A percentile compares a stretch with the other conserved stretches of the same genome.
phyloP scores from a whole-genome alignment of 2,888 invertebrate genomes.

The Pammene aurita region DNA sequence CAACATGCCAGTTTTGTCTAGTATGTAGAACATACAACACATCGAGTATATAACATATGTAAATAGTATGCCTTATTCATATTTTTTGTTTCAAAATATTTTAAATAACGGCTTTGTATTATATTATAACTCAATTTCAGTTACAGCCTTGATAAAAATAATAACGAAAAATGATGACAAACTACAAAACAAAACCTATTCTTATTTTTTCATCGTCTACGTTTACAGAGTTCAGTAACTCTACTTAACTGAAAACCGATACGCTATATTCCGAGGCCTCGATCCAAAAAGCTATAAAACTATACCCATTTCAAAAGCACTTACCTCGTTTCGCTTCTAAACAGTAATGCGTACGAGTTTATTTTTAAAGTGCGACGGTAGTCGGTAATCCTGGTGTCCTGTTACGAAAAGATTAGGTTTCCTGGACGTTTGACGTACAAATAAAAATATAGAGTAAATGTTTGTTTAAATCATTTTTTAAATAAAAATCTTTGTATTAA shows the following conservation, averaged over 20 bases:
- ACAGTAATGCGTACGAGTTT: conserved; percentile 19
- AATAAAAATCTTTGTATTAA: no score
- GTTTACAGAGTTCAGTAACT: conserved; percentile 36
- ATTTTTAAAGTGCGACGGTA: conserved; percentile 36
- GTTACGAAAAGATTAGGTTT: conserved; percentile 50
- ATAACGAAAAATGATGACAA: neutral
- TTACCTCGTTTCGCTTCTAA: conserved; percentile 1
- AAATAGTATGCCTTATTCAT: no score
- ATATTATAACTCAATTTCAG: neutral
- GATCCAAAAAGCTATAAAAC: neutral
- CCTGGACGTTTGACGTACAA: conserved; percentile 46
- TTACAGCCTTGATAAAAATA: neutral
- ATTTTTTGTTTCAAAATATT: no score
- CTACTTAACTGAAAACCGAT: conserved; percentile 42
- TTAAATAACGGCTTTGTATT: neutral
- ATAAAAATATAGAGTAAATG: conserved; percentile 32
- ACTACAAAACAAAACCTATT: conserved; percentile 14
- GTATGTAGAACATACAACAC: no score
- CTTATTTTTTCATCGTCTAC: conserved; percentile 10
- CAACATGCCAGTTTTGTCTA: no score
- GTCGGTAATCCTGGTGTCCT: conserved; percentile 42
- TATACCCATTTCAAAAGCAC: neutral
- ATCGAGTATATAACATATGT: no score
- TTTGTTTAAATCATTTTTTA: neutral
- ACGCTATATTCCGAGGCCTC: conserved; percentile 31